Evolutionary conservation across 2,888 invertebrate species (phyloP), one percentile per base, ranked within the genome.

Genomic region (Papilio protenor): DNA sequence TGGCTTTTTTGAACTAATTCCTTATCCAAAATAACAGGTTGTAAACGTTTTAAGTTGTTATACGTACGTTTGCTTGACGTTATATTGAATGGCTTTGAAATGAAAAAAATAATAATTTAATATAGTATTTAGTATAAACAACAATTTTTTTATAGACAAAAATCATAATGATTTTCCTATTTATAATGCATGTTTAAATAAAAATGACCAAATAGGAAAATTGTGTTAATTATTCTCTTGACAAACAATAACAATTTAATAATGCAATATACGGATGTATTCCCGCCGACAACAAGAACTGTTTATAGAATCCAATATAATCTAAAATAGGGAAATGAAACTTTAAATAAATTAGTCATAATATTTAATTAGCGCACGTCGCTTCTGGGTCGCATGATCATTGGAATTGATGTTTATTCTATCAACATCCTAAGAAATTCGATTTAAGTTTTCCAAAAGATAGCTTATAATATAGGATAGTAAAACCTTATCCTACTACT

Each of bases 341-440:
- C 8, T 64, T 64, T 66, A 66, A 66, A 66, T 40, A 66, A 40
- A 66, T 11, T 40, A 40, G n/a, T 66, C 40, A 66, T 66, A 66
- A 66, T 40, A 66, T 66, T 40, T 66, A 40, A 10, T 1, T 10
- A 33, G 33, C 18, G 2, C 16, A 16, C 33, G 6, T 64, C 64
- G 6, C 64, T 18, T 33, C 27, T 61, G 27, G 33, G 8, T 64
- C 16, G 18, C 64, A 33, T 18, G 8, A 4, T 16, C 14, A 33
- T 11, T 18, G 64, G 1, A 18, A 66, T n/a, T 66, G n/a, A 11
- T 11, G 8, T 10, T 11, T 5, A 2, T 40, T 66, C 18, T 64
- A 18, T 64, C 16, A 33, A 66, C 10, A n/a, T n/a, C 10, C 8
- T 21, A 21, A 21, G 8, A 57, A 57, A 10, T 57, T 8, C 8